Evolutionary conservation across 2,888 invertebrate species (phyloP), one percentile per base, ranked within the genome.

Genomic region (Lumbricus terrestris): DNA sequence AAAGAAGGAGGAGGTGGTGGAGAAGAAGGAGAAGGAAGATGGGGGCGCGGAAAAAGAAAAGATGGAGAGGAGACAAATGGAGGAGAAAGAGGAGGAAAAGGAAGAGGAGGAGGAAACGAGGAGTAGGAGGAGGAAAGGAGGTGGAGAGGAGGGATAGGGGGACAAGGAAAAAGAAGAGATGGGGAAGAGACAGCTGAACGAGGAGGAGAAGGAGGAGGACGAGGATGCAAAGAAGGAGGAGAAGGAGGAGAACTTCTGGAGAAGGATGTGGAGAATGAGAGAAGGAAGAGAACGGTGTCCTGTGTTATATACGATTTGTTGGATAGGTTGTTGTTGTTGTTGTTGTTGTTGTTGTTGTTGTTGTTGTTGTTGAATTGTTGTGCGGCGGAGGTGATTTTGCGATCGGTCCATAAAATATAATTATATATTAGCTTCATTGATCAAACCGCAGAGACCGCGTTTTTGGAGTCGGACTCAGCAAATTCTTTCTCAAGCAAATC

Each of bases 11-110:
- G 47, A 47, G 47, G 23, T 23, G 40, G 85, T 47, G 33, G 47
- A 37, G 47, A 82, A 89, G 89, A 40, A 8, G 37, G 33, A 34
- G 88, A 82, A 16, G n/a, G n/a, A n/a, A n/a, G n/a, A n/a, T n/a
- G n/a, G n/a, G n/a, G n/a, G n/a, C n/a, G n/a, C n/a, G n/a, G n/a
- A n/a, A n/a, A n/a, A n/a, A n/a, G n/a, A n/a, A n/a, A n/a, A n/a
- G n/a, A n/a, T n/a, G 89, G 23, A 11, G 88, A n/a, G 90, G 82
- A 40, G n/a, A n/a, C n/a, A n/a, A n/a, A n/a, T n/a, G n/a, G n/a
- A n/a, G n/a, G n/a, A n/a, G n/a, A n/a, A n/a, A n/a, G n/a, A 82
- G 90, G 89, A 90, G 85, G 90, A 90, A n/a, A 82, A 90, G 69
- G 90, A 88, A 34, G 88, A 90, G 4, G 90, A 90, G 23, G 82